A percentile compares a stretch with the other conserved stretches of the same genome.
Conservation (phyloP, 2,113 vertebrate species). For the Dicerorhinus sumatrensis region DNA sequence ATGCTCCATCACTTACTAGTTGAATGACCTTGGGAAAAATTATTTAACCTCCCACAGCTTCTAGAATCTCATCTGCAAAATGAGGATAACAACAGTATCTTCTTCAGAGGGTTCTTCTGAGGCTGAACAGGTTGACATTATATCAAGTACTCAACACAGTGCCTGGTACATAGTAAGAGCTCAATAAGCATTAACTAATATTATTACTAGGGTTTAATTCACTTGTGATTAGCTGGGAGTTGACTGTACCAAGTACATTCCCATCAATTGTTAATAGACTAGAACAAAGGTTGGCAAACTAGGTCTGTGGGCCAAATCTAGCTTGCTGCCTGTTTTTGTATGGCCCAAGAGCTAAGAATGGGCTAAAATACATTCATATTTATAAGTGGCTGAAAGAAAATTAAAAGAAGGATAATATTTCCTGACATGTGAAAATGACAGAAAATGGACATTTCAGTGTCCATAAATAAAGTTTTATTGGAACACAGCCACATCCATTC, state of each 20-base stretch:
- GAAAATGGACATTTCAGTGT: not conserved
- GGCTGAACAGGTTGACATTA: not conserved
- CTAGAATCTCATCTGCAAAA: not conserved
- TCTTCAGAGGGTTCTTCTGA: not conserved
- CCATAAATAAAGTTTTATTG: conserved; percentile 6
- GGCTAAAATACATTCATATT: not conserved
- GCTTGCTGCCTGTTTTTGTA: not conserved
- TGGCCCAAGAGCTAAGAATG: not conserved
- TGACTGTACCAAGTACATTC: not conserved
- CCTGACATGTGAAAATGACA: not conserved
- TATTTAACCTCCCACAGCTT: not conserved
- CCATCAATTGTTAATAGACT: not conserved
- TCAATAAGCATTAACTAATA: not conserved
- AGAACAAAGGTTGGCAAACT: not conserved
- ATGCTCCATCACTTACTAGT: not conserved
- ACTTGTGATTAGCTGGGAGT: not conserved
- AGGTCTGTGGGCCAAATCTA: not conserved
- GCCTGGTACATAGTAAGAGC: not conserved
- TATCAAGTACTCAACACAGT: not conserved
- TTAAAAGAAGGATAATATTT: not conserved
- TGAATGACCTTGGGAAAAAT: not conserved
- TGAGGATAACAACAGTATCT: not conserved
- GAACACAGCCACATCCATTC: not conserved
- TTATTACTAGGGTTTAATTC: not conserved
- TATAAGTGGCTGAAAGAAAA: conserved; percentile 41